Conservation (phyloP, 2,888 invertebrate species). For the Cyclophora albipunctata region DNA sequence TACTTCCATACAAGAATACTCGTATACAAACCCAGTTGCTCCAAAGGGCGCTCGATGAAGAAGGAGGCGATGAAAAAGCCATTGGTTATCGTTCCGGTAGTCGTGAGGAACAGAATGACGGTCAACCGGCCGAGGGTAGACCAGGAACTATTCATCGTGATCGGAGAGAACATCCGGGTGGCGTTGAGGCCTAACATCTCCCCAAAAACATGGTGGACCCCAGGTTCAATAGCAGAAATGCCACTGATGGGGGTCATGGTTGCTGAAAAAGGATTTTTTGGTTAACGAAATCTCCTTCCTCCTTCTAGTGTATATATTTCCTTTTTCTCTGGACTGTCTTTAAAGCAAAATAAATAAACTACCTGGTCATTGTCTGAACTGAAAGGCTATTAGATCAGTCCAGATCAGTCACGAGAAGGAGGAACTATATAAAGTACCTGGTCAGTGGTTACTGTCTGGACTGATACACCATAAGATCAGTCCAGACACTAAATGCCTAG, state of each 20-base stretch:
- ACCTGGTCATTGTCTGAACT: too few species aligned
- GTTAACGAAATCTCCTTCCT: too few species aligned
- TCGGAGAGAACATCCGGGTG: slow-evolving; percentile 65
- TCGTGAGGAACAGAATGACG: slow-evolving; percentile 35
- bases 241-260: not conserved
- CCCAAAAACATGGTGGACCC: not conserved
- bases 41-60: slow-evolving; percentile 30
- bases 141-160: slow-evolving; percentile 80
- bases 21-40: slow-evolving; percentile 23
- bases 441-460: too few species aligned
- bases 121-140: slow-evolving; percentile 79
- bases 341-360: too few species aligned
- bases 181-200: slow-evolving; percentile 6
- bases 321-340: too few species aligned
- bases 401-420: too few species aligned
- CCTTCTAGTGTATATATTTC: too few species aligned
- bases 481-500: too few species aligned
- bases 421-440: too few species aligned
- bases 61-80: slow-evolving; percentile 44
- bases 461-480: too few species aligned
- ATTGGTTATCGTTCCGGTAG: slow-evolving; percentile 32
- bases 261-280: not conserved
- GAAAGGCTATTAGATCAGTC: too few species aligned
- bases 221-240: not conserved
- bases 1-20: too few species aligned